phyloP scores from a whole-genome alignment of 2,113 vertebrate species.

The Mystacornis crossleyi region DNA sequence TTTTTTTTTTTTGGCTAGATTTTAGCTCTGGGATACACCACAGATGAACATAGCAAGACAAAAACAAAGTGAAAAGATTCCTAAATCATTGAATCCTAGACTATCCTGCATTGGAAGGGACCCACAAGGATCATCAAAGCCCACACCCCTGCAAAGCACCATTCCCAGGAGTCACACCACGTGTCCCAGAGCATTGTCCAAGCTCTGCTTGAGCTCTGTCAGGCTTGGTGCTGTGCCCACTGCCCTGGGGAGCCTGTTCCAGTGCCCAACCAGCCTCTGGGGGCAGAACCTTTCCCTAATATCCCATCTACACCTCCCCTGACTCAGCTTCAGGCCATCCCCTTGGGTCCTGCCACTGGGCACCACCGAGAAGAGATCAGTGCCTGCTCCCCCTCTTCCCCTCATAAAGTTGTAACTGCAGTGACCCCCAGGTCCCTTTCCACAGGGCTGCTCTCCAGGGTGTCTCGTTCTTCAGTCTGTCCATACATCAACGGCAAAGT shows the following conservation, averaged over 20 bases:
- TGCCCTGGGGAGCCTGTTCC: neutral
- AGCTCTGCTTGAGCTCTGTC: neutral
- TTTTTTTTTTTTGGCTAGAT: neutral
- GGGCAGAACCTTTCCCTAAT: neutral
- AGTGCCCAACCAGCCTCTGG: too few species aligned
- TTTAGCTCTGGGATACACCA: neutral
- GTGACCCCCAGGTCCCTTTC: neutral
- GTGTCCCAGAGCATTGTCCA: neutral
- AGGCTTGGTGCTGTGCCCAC: neutral
- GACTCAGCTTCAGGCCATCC: neutral
- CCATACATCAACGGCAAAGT: fast-evolving
- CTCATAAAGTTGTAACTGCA: neutral
- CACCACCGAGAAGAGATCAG: neutral
- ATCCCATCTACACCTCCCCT: neutral
- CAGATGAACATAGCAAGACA: neutral
- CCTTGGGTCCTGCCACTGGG: neutral
- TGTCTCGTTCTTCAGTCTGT: neutral
- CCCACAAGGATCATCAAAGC: neutral
- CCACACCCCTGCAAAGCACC: neutral
- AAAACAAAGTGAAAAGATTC: neutral
- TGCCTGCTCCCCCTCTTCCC: neutral
- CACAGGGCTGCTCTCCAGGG: neutral
- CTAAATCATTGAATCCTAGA: too few species aligned
- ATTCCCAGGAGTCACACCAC: neutral
- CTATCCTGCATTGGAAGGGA: neutral